Conservation (phyloP, 2,888 invertebrate genomes). For the Neoaliturus tenellus region DNA sequence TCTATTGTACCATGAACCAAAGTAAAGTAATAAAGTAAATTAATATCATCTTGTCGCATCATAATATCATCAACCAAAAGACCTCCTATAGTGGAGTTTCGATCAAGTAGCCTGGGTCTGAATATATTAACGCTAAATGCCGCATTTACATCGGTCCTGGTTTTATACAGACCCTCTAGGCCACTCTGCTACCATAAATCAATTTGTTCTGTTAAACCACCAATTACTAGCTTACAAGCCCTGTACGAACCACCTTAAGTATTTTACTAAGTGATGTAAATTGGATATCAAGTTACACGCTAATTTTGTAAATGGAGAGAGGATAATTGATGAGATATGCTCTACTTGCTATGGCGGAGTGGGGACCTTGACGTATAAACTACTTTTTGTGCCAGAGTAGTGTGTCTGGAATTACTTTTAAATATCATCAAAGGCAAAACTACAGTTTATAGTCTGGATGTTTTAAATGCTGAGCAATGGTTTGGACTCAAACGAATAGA, state of each 20-base stretch:
- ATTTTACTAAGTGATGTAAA: slow-evolving; percentile 24
- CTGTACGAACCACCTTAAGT: not conserved
- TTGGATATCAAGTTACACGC: not conserved
- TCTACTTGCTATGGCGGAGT: not conserved
- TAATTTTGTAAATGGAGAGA: not conserved
- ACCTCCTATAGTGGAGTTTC: slow-evolving; percentile 13
- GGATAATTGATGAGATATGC: slow-evolving; percentile 17
- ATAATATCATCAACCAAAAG: not conserved
- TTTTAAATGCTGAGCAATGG: too few species aligned
- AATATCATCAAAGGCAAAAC: too few species aligned
- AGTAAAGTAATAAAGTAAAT: too few species aligned
- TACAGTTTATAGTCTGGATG: too few species aligned
- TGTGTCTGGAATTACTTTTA: too few species aligned
- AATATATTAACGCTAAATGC: slow-evolving; percentile 16
- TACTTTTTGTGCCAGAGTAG: too few species aligned
- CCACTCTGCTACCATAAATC: not conserved
- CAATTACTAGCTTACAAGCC: slow-evolving; percentile 6
- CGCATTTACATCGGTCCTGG: slow-evolving; percentile 1
- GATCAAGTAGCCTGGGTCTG: not conserved
- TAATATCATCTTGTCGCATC: not conserved
- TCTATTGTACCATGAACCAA: too few species aligned
- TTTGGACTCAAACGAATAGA: too few species aligned
- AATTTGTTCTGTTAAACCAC: not conserved
- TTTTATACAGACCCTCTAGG: not conserved
- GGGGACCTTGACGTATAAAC: too few species aligned